Evolutionary conservation across 2,888 invertebrate species (phyloP), one percentile per base, ranked within the genome.

Genomic region (Calliopum simillimum): DNA sequence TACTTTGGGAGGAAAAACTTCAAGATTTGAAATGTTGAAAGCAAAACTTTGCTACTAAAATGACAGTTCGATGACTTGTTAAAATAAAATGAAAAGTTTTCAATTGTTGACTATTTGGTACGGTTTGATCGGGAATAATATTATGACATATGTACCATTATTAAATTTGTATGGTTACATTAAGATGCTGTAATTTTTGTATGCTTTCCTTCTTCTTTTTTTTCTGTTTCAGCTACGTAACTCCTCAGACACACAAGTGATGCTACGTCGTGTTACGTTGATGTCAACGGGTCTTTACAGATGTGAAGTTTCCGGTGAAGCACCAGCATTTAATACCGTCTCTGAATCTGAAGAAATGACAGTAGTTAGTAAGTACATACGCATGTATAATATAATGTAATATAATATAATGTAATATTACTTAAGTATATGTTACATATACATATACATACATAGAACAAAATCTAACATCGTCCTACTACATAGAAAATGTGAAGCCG

Each of bases 301-400:
- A 75, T 93, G 93, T 83, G 93, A 93, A 84, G 93, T 93, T 71
- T 93, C 93, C 16, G 93, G 92, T 14, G 93, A 93, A 83, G 89
- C 92, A 70, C 93, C 94, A 14, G 90, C 92, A 72, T 94, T 94
- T 86, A 91, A 91, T 77, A 93, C 93, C 13, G 92, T 93, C 67
- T 91, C 91, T 46, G 91, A 92, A 81, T 91, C 92, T 81, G 89
- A 90, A 53, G 91, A 92, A 81, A 92, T 93, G 92, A 87, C 89
- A 74, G 92, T 93, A 78, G 91, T 93, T 74, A 92, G 93, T 93
- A 88, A 89, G 91, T 87, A 75, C 46, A 46, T 55, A 13, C 14
- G 19, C 21, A 33, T 33, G 8, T 6, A 4, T 33, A 33, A 1
- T 8, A 33, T 8, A 69, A 72, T 23, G 33, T 16, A 16, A 33